phyloP scores from a whole-genome alignment of 37 sponge, comb jelly and placozoan species.

The Halisarca cf. caerulea region DNA sequence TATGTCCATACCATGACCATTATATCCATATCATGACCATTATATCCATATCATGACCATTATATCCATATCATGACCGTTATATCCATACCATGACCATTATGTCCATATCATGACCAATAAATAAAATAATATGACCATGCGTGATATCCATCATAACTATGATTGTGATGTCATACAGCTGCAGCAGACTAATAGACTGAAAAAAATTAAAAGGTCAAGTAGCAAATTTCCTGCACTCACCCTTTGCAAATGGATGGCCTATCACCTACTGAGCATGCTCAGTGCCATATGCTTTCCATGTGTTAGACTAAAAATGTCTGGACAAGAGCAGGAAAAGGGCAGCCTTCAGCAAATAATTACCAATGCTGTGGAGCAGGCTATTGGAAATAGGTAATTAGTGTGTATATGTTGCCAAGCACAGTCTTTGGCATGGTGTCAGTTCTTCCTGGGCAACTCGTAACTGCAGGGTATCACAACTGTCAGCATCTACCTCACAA shows the following conservation, averaged over 20 bases:
- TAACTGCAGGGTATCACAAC: constrained; percentile 5
- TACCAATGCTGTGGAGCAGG: background rate
- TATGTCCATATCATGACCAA: too few relatives aligned
- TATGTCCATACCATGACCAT: constrained; percentile 2
- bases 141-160: background rate
- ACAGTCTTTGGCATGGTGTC: background rate
- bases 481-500: background rate
- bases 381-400: background rate
- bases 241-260: background rate
- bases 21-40: constrained; percentile 15
- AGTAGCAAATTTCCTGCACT: too few relatives aligned
- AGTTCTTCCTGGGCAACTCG: constrained; percentile 11
- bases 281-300: background rate
- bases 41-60: background rate
- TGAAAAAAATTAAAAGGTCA: too few relatives aligned
- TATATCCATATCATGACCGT: too few relatives aligned
- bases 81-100: background rate
- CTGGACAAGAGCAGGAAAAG: background rate
- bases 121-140: too few relatives aligned
- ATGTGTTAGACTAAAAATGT: background rate
- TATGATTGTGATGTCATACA: background rate
- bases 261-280: background rate
- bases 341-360: background rate
- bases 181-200: background rate
- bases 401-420: background rate